Conservation (phyloP, 2,113 vertebrate genomes). For the Ictalurus furcatus region DNA sequence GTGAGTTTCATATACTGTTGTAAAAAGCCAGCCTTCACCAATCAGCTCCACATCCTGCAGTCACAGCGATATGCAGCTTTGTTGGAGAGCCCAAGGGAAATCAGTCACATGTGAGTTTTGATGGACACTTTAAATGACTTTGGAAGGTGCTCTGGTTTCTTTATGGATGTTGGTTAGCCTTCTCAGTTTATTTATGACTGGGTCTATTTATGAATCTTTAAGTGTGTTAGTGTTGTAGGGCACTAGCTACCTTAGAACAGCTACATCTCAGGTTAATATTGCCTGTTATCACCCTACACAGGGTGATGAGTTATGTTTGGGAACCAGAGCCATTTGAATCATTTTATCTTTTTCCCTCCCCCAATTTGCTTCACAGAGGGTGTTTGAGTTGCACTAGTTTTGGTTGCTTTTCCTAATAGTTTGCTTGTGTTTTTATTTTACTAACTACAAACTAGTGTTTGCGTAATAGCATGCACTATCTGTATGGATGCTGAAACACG, state of each 20-base stretch:
- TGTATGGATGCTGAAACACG: slow-evolving; percentile 38
- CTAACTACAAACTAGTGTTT: neutral
- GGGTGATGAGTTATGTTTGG: slow-evolving; percentile 62
- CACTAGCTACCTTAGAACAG: slow-evolving; percentile 14
- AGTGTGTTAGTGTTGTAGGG: slow-evolving; percentile 51
- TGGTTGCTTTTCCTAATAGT: neutral
- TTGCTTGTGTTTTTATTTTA: neutral
- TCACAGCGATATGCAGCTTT: neutral
- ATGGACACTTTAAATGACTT: slow-evolving; percentile 12
- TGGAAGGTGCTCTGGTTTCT: slow-evolving; percentile 9
- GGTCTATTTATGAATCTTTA: slow-evolving; percentile 24
- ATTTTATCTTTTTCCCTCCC: slow-evolving; percentile 28
- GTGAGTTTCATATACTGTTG: neutral
- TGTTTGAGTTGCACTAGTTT: slow-evolving; percentile 35
- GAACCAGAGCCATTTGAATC: neutral
- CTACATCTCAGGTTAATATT: slow-evolving; percentile 52
- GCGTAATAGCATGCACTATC: slow-evolving; percentile 1
- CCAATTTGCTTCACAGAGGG: slow-evolving; percentile 14
- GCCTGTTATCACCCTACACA: slow-evolving; percentile 64
- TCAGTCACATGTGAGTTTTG: neutral
- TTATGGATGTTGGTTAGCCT: slow-evolving; percentile 28
- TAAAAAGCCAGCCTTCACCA: neutral
- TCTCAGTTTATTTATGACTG: slow-evolving; percentile 53
- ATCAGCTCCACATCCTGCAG: too few relatives aligned
- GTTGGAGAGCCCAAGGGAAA: neutral